Percentiles rank a stretch among this genome's conserved stretches.
These are phyloP conservation scores for Odontophorus gujanensis DNA, from an alignment of 2,113 vertebrate species.

Conservation along the genomic window DNA sequence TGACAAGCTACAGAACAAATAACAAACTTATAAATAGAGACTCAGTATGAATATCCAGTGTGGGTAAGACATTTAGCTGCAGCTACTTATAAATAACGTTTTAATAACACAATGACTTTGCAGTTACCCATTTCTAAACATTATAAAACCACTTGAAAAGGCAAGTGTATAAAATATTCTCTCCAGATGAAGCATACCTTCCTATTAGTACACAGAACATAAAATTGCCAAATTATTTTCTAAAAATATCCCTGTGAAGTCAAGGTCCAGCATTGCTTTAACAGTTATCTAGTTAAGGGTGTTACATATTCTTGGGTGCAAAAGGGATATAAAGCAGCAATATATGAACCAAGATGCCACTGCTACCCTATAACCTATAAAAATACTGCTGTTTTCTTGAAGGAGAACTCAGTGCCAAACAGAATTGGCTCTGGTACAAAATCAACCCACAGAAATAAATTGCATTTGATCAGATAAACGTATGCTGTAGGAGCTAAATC, in stretches of 20 bases:
- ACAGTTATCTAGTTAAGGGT: neutral
- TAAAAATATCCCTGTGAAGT: neutral
- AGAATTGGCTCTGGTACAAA: conserved; percentile 45
- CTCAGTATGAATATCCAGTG: neutral
- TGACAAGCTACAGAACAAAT: conserved; percentile 59
- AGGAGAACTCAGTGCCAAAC: neutral
- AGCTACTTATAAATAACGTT: conserved; percentile 22
- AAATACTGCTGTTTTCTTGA: conserved; percentile 3
- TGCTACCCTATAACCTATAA: neutral
- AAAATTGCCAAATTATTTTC: neutral
- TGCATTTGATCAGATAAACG: conserved; percentile 50
- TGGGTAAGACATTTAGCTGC: conserved; percentile 16
- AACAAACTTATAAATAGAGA: conserved; percentile 61
- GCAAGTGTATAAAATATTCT: neutral
- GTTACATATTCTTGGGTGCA: neutral
- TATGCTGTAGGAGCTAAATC: neutral
- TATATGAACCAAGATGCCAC: neutral
- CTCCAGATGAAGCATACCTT: neutral
- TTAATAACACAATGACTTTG: conserved; percentile 9
- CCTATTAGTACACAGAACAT: neutral
- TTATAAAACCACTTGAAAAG: neutral
- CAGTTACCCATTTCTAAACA: conserved; percentile 7
- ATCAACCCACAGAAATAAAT: conserved; percentile 49
- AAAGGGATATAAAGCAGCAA: neutral
- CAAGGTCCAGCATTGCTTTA: neutral